Base-by-base conservation (phyloP, 92 coral and sea anemone genomes). In the Palythoa grandiflora region DNA sequence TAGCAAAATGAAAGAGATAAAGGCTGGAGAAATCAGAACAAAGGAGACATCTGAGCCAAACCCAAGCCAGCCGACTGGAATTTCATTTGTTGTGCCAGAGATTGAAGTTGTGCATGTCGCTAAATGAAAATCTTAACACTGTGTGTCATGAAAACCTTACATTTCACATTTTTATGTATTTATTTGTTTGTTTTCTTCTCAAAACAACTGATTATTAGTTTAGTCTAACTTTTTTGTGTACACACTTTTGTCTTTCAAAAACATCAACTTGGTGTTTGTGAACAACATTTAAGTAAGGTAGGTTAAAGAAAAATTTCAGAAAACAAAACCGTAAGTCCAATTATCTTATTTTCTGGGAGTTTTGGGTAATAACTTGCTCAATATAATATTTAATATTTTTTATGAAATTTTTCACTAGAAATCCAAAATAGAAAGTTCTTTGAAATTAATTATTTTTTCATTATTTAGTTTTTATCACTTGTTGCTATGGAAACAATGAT, bases 81-180 rank as follows among this genome's bases (percentile, higher is more conserved):
- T 76, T 16, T 63, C 38, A 87, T 77, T 87, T 48, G 84, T 59
- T 53, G 36, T 87, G 38, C 74, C 75, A 74, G 77, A 68, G 20
- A 38, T 55, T 60, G 83, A 77, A 39, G 77, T 77, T 37, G 83
- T 75, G 81, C 81, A 77, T 54, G 66, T 11, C 28, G 66, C 68
- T 53, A 77, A 77, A 77, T 52, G 48, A 77, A 77, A 52, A 21
- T 61, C 28, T 52, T 55, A 54, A 53, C 83, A 77, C 66, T 48
- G 37, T 77, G 68, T 77, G 83, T 77, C 83, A 20, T 52, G 81
- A 77, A 52, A 77, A 52, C 83, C 83, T 77, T 77, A 77, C 68
- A 77, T 21, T 77, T 77, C 83, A 77, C 66, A 21, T 77, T 28
- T 0, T 28, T 28, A 28, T 28, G 0, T 28, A 28, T 28, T 28